Evolutionary conservation across 2,888 invertebrate species (phyloP), one percentile per base, ranked within the genome.

Genomic region (Erebia aethiops): DNA sequence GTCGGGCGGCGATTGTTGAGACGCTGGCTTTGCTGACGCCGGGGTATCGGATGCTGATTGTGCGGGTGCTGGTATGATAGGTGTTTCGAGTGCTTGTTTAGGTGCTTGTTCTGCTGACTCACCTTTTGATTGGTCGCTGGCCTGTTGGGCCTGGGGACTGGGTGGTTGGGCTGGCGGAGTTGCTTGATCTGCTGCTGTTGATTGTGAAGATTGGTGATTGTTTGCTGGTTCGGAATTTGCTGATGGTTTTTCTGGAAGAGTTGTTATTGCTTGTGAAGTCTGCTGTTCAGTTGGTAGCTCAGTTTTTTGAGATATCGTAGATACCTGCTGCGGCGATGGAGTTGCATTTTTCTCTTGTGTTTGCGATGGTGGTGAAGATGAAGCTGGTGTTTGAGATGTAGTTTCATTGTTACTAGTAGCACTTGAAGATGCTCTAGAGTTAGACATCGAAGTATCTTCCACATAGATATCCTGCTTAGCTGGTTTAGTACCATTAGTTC

Each of bases 381-480:
- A 1, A 54, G 18, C 18, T 10, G 54, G 26, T 57, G 0, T 56
- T 13, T 10, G 13, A 35, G 69, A 10, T 66, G 51, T 21, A 1
- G 54, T n/a, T n/a, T 41, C 14, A 1, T 64, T 66, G 66, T 11
- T 63, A 64, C 18, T 64, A 41, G 67, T 60, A 13, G 77, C 71
- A 18, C 58, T 64, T 13, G 75, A 70, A 46, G 72, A 14, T n/a
- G 78, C 72, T 35, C 63, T 72, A 49, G 79, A 71, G 9, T 49
- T 52, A 35, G 79, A 71, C n/a, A 71, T 16, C 7, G 77, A 76
- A n/a, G 51, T 62, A 70, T 76, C 77, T 66, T 74, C 72, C 9
- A 77, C 71, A 7, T 73, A 76, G 62, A 80, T 76, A 57, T 78
- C 71, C 71, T 80, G 74, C 11, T 21, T 62, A 21, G 3, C 14